A percentile compares a stretch with the other conserved stretches of the same genome.
Conservation (phyloP, 2,113 vertebrate genomes). For the Tragelaphus buxtoni region DNA sequence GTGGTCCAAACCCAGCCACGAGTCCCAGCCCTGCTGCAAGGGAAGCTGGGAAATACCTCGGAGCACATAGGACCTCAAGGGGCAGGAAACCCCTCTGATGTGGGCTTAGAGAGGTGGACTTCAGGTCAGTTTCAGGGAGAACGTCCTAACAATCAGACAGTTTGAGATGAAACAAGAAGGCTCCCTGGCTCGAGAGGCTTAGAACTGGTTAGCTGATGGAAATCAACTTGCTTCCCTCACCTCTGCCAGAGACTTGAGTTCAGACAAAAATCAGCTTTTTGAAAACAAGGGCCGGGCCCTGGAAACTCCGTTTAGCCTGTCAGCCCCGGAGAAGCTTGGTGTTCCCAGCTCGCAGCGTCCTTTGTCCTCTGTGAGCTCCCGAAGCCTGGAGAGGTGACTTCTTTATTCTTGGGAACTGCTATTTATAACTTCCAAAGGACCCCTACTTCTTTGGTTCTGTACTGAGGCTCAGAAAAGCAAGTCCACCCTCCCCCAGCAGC, state of each 20-base stretch:
- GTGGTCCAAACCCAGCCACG: not conserved
- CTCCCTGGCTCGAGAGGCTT: not conserved
- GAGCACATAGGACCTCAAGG: not conserved
- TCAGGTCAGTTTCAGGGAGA: not conserved
- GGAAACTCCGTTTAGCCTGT: slow-evolving; percentile 45
- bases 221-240: not conserved
- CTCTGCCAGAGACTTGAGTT: not conserved
- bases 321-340: not conserved
- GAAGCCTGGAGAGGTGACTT: slow-evolving; percentile 64
- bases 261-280: not conserved
- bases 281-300: slow-evolving; percentile 29
- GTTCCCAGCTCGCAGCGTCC: slow-evolving; percentile 41
- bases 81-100: not conserved
- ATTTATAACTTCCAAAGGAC: slow-evolving; percentile 71
- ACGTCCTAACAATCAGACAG: not conserved
- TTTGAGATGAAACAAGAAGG: not conserved
- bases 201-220: not conserved
- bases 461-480: slow-evolving; percentile 49
- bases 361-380: slow-evolving; percentile 59
- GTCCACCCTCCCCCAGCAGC: not conserved
- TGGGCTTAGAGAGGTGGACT: not conserved
- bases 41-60: not conserved
- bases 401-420: slow-evolving; percentile 67
- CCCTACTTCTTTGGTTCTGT: slow-evolving; percentile 55
- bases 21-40: not conserved